These are phyloP conservation scores for Mimachlamys varia DNA, from an alignment of 2,888 invertebrate genomes.

Conservation along the genomic window DNA sequence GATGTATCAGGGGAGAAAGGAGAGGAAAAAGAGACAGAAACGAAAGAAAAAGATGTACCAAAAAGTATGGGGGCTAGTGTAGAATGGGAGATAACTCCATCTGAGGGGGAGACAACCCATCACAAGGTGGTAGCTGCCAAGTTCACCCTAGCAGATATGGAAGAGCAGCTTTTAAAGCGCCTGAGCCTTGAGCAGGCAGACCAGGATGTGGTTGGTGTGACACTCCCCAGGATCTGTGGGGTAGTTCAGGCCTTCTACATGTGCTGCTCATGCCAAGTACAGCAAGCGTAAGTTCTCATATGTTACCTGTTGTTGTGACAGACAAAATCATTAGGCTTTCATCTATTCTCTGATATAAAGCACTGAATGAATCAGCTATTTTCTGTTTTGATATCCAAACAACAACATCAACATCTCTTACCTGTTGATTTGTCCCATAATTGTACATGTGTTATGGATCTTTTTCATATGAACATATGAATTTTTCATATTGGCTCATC, in stretches of 20 bases:
- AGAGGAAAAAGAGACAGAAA: neutral
- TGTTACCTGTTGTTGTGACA: neutral
- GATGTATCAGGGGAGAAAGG: neutral
- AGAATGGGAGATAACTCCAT: neutral
- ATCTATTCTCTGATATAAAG: neutral
- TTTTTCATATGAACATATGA: too few species aligned
- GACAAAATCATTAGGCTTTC: neutral
- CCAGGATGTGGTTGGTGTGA: constrained; percentile 70
- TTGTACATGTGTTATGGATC: too few species aligned
- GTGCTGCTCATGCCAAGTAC: constrained; percentile 68
- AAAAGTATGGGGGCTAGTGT: constrained; percentile 29
- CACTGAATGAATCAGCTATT: neutral
- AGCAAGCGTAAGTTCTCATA: constrained; percentile 53
- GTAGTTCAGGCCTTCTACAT: constrained; percentile 78
- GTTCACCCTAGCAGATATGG: neutral
- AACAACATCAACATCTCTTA: neutral
- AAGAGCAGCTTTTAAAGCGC: constrained; percentile 49
- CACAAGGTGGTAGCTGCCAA: constrained; percentile 7
- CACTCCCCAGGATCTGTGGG: constrained; percentile 74
- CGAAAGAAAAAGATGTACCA: constrained; percentile 28
- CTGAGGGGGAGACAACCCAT: constrained; percentile 31
- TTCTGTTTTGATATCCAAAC: neutral
- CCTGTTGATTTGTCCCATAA: too few species aligned
- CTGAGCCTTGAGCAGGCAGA: constrained; percentile 53
- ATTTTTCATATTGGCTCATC: too few species aligned